Evolutionary conservation across 2,797 vertebrate genomes (phyloP), one percentile per base, ranked within the genome.

Genomic region (Distichodus sexfasciatus): DNA sequence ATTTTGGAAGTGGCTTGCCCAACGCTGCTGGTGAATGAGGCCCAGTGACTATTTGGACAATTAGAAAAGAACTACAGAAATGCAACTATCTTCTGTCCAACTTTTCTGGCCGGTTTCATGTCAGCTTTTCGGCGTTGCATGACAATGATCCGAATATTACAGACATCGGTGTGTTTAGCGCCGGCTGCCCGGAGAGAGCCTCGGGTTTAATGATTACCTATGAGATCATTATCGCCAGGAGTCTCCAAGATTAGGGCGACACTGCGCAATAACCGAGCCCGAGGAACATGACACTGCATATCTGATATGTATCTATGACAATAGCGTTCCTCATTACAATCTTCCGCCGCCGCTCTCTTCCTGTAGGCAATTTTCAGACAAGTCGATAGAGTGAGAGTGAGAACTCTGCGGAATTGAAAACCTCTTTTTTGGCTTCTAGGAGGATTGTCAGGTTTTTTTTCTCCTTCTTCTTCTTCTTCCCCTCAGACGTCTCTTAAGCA

Each of bases 231-330:
- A 51, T 57, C 60, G 6, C 24, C 41, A 21, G 50, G 31, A 29
- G n/a, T 21, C 23, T 21, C 12, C 36, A 41, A 48, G 59, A 47
- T 43, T 62, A 51, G 33, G 54, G 44, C 11, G 15, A 38, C 26
- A 60, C 59, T 14, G 28, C 29, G 46, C 6, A 40, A 6, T 50
- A 65, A 72, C 8, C 51, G 29, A 55, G 38, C 29, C 1, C 7
- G 14, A 36, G 44, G 70, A 65, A 66, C 35, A 43, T 66, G 57
- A 66, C 40, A 72, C 70, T 24, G 43, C 47, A 44, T 53, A 72
- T 44, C 35, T 44, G 63, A 72, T 66, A 43, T 15, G 54, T 48
- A 50, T 65, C 53, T 58, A 65, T 48, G 47, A 21, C 31, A 40
- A 23, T 1, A 46, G 19, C 26, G 48, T 47, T 71, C 48, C 59